Evolutionary conservation across 2,888 invertebrate genomes (phyloP), one percentile per base, ranked within the genome.

Genomic region (Bembecia ichneumoniformis): DNA sequence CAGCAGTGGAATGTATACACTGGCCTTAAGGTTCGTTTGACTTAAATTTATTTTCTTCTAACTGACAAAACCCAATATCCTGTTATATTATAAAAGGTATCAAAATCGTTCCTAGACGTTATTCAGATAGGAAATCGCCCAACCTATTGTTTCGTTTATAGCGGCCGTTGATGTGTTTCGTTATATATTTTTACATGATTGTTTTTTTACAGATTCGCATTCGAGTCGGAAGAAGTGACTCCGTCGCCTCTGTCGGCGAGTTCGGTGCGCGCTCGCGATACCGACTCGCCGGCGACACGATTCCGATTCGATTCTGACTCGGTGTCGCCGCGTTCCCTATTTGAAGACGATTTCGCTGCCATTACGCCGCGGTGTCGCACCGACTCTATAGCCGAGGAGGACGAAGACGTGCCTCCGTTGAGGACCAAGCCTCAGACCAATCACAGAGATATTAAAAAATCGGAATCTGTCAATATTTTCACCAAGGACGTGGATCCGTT

Each of bases 381-480:
- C 13, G 82, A 82, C 1, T 83, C 87, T 47, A 87, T 87, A 49
- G 87, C 84, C 0, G 88, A 87, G 52, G 87, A 86, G 52, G 86
- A 87, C 49, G 87, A 87, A 51, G 88, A 77, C 49, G 70, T 79
- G 14, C 84, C 77, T 15, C 89, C 77, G 43, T 70, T 76, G 13
- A 66, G 75, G 55, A 62, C 66, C 48, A 87, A 71, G 17, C 74
- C 76, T 0, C 59, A 51, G 1, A 13, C 54, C 56, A 84, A 55
- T 64, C 91, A 92, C 54, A 88, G 90, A 50, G 90, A 93, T 64
- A 91, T 95, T 47, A 94, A 94, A 66, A 96, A 96, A 75, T 96
- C 96, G 0, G 96, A 96, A 69, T 96, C 96, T 3, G 93, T 96
- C 7, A 96, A 96, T 76, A 96, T 96, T 63, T 96, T 96, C 80